A percentile compares a stretch with the other conserved stretches of the same genome.
phyloP scores from a whole-genome alignment of 2,888 invertebrate genomes.

The Drosophila multiciliata region DNA sequence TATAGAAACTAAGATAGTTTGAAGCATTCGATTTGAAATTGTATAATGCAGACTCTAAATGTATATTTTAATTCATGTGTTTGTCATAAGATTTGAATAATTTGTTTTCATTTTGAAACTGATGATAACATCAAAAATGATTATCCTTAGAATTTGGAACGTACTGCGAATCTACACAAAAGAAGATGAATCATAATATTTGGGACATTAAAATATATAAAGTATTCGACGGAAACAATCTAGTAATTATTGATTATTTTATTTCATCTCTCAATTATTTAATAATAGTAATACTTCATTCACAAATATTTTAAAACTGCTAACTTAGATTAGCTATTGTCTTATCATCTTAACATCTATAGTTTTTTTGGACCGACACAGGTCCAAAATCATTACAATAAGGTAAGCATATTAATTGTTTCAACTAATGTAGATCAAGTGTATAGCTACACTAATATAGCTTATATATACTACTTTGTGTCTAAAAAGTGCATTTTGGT shows the following conservation, averaged over 20 bases:
- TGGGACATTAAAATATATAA: background rate
- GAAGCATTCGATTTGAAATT: constrained; percentile 35
- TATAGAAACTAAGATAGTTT: background rate
- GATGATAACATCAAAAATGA: background rate
- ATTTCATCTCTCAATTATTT: background rate
- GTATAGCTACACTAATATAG: background rate
- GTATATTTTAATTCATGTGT: constrained; percentile 37
- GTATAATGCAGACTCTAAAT: constrained; percentile 36
- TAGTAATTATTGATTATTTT: background rate
- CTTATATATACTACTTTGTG: background rate
- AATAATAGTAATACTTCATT: background rate
- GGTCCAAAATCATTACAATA: background rate
- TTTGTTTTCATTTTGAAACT: background rate
- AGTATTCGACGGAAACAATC: background rate
- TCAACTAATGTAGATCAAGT: constrained; percentile 16
- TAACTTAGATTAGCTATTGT: background rate
- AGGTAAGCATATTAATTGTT: constrained; percentile 26
- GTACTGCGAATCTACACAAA: background rate
- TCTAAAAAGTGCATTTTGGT: background rate
- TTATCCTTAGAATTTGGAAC: background rate
- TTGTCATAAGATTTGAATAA: background rate
- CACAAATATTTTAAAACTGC: background rate
- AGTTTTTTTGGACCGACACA: background rate
- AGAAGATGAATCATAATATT: background rate
- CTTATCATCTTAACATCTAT: background rate